Conservation (phyloP, 2,888 invertebrate species). For the Pomacea canaliculata region DNA sequence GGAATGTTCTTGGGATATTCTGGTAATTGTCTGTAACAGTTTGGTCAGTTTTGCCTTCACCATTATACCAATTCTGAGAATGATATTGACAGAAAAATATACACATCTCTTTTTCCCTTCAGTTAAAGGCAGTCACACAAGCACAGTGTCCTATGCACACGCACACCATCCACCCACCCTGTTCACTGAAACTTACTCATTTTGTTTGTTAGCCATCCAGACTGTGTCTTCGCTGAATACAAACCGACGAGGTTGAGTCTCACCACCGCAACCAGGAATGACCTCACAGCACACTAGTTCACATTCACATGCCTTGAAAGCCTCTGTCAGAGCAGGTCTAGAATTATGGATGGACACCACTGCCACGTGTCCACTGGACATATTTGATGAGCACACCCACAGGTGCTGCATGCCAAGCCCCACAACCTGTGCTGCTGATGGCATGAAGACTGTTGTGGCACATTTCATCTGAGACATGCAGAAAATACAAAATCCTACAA, state of each 20-base stretch:
- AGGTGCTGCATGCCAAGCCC: conserved; percentile 79
- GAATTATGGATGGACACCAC: conserved; percentile 76
- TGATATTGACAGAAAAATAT: no score
- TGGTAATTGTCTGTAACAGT: no score
- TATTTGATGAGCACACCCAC: conserved; percentile 91
- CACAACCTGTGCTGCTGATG: conserved; percentile 28
- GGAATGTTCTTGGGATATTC: no score
- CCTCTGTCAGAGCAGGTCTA: conserved; percentile 61
- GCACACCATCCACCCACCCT: no score
- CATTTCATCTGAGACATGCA: conserved; percentile 57
- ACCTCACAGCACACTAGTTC: conserved; percentile 58
- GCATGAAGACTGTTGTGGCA: conserved; percentile 62
- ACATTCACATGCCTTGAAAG: conserved; percentile 54
- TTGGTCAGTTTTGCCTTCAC: no score
- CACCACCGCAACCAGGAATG: conserved; percentile 55
- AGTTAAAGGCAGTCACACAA: no score
- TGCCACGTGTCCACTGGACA: conserved; percentile 75
- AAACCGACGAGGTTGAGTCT: conserved; percentile 29
- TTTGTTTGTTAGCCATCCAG: conserved; percentile 93
- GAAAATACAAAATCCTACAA: background rate
- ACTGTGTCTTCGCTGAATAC: conserved; percentile 72
- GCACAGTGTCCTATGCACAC: no score
- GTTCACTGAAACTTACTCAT: conserved; percentile 71
- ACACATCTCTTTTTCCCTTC: no score
- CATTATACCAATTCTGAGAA: no score